Evolutionary conservation across 1,140 invertebrate species (phyloP).

Genomic region (Scylla paramamosain): DNA sequence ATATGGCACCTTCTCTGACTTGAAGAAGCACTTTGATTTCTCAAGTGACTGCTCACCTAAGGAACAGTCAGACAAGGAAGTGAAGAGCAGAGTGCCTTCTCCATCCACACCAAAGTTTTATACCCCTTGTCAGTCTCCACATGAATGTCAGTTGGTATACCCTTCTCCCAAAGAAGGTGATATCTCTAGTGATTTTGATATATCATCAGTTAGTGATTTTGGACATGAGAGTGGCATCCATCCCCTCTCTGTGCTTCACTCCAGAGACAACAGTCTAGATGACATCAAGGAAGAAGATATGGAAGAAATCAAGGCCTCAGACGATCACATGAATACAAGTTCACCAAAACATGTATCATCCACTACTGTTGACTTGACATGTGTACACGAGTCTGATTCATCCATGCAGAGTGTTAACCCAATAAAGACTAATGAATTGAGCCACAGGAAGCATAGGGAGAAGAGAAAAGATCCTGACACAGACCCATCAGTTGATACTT

Average conservation of each 20-base stretch:
- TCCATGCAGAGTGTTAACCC: background rate
- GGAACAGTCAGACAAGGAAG: slow-evolving; percentile 42
- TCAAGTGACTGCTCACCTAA: slow-evolving; percentile 54
- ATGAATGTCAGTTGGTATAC: background rate
- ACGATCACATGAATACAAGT: slow-evolving; percentile 60
- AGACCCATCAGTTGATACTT: background rate
- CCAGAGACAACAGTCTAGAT: slow-evolving; percentile 70
- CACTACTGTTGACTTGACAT: background rate
- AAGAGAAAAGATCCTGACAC: background rate
- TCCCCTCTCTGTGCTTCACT: slow-evolving; percentile 37
- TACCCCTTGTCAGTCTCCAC: slow-evolving; percentile 33
- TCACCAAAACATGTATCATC: slow-evolving; percentile 47
- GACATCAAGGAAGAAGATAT: slow-evolving; percentile 67
- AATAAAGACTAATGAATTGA: background rate
- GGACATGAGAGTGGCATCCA: slow-evolving; percentile 70
- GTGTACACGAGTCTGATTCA: slow-evolving; percentile 40
- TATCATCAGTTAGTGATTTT: slow-evolving; percentile 54
- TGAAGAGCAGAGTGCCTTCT: background rate
- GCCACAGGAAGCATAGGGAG: background rate
- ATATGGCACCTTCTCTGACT: slow-evolving; percentile 15
- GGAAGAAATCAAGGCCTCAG: slow-evolving; percentile 44
- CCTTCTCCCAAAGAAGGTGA: slow-evolving; percentile 39
- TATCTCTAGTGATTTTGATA: slow-evolving; percentile 69
- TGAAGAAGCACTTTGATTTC: slow-evolving; percentile 63
- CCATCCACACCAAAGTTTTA: background rate